Base-by-base conservation (phyloP, 2,797 vertebrate species). In the Anas capensis region DNA sequence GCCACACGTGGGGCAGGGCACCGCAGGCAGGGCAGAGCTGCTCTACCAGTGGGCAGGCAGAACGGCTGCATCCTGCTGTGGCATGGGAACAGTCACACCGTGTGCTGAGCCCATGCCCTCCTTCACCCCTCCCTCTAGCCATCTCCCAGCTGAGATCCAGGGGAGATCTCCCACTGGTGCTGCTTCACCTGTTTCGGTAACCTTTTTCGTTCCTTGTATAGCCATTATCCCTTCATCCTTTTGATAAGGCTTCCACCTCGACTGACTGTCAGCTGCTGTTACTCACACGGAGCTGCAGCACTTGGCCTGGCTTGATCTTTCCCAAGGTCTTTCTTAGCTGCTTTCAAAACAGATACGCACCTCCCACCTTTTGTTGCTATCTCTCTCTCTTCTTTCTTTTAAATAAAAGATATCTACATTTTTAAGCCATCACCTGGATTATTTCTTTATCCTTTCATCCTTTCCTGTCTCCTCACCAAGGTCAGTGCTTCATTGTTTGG, bases 251-350 rank as follows among this genome's bases (percentile, higher is more conserved):
- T 0, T 60, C 36, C 66, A 65, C 46, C 61, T 56, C 3, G 2
- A 29, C 68, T 82, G 71, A 27, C 80, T 54, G 56, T 62, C 90
- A 86, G 46, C 75, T 75, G 68, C 64, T 95, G 64, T 61, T 86
- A 8, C 54, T 92, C 84, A 62, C 84, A 88, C 7, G 85, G 71
- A 92, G 88, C 60, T 65, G 61, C 61, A 56, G 44, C 0, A 1
- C 61, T 95, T 40, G 73, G 90, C 78, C 71, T 70, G 51, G 81
- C 64, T 80, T 95, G 70, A 65, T 93, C 91, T 82, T 92, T 92
- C 72, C 65, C 82, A 71, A 90, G 29, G 65, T 62, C 79, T 90
- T 77, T 78, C 82, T 70, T 13, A 88, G 72, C 75, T 86, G 21
- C 83, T 94, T 93, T 84, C 77, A 84, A 79, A 88, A 88, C 58